Evolutionary conservation across 2,113 vertebrate species (phyloP).

Genomic region (Gavialis gangeticus): DNA sequence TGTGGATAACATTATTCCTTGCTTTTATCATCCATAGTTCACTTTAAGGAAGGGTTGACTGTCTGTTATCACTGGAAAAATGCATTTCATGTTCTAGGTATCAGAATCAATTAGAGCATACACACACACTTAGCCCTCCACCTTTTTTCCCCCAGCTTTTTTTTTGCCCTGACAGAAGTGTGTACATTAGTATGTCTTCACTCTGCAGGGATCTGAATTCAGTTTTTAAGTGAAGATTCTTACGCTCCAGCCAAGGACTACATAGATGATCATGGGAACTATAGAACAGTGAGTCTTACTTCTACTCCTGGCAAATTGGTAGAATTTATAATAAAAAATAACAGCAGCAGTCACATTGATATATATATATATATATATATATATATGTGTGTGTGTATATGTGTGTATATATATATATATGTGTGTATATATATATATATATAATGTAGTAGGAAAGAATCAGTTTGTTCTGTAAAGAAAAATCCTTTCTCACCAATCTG

Average conservation of each 20-base stretch:
- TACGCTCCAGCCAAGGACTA: not conserved
- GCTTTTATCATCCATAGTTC: constrained; percentile 41
- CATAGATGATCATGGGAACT: not conserved
- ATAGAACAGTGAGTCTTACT: not conserved
- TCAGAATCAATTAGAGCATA: not conserved
- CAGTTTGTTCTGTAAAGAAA: too few relatives aligned
- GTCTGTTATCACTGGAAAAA: constrained; percentile 19
- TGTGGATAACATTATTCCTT: not conserved
- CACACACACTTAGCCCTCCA: not conserved
- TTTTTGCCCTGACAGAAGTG: not conserved
- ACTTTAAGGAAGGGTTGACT: constrained; percentile 21
- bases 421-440: too few relatives aligned
- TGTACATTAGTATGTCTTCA: too few relatives aligned
- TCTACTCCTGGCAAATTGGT: too few relatives aligned
- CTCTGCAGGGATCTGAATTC: not conserved
- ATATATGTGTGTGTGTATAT: too few relatives aligned
- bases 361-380: too few relatives aligned
- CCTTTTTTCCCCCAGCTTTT: not conserved
- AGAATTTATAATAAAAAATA: too few relatives aligned
- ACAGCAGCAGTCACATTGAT: too few relatives aligned
- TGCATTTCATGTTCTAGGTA: not conserved
- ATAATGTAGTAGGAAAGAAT: too few relatives aligned
- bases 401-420: too few relatives aligned
- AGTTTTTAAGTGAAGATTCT: not conserved
- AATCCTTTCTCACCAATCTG: too few relatives aligned